Evolutionary conservation across 1,140 invertebrate genomes (phyloP).

Genomic region (Drosophila subpulchrella): DNA sequence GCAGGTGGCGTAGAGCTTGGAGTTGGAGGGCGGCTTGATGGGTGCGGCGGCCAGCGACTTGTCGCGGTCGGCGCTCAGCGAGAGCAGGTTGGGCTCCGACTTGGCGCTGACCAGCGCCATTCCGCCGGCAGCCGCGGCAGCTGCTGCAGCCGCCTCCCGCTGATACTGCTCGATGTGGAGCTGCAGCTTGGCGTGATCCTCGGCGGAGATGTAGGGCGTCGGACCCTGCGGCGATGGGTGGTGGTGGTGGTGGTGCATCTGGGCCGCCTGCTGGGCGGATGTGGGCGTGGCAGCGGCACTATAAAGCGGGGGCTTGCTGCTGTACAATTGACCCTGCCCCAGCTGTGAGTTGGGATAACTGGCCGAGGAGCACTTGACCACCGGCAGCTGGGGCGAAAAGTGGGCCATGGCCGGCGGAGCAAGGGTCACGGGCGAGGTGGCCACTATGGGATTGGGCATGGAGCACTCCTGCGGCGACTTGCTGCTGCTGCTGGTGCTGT

Average conservation of each 20-base stretch:
- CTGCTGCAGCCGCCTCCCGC: conserved; percentile 58
- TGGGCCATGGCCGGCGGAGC: conserved; percentile 56
- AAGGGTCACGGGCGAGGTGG: conserved; percentile 61
- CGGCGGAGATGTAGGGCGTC: conserved; percentile 68
- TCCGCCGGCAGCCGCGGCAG: conserved; percentile 42
- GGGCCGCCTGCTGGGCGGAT: conserved; percentile 55
- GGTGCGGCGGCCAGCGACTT: conserved; percentile 47
- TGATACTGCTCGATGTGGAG: conserved; percentile 82
- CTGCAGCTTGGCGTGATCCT: conserved; percentile 78
- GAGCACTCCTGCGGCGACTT: conserved; percentile 61
- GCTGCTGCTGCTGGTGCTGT: conserved; percentile 29
- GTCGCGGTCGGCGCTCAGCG: conserved; percentile 52
- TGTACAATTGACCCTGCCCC: conserved; percentile 41
- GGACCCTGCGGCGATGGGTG: neutral
- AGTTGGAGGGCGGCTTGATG: conserved; percentile 82
- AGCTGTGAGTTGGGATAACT: conserved; percentile 43
- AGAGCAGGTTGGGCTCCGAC: conserved; percentile 68
- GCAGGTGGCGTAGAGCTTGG: conserved; percentile 89
- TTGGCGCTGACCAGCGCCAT: conserved; percentile 66
- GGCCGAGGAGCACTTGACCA: conserved; percentile 62
- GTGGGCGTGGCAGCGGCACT: conserved; percentile 63
- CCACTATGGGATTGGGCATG: conserved; percentile 31
- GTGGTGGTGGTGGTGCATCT: conserved; percentile 38
- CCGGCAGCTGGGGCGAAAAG: conserved; percentile 65
- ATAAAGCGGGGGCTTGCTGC: conserved; percentile 57